Percentiles rank a stretch among this genome's conserved stretches.
These are phyloP conservation scores for Cremastobaeus sp. DNA, from an alignment of 2,888 invertebrate genomes.

Conservation along the genomic window DNA sequence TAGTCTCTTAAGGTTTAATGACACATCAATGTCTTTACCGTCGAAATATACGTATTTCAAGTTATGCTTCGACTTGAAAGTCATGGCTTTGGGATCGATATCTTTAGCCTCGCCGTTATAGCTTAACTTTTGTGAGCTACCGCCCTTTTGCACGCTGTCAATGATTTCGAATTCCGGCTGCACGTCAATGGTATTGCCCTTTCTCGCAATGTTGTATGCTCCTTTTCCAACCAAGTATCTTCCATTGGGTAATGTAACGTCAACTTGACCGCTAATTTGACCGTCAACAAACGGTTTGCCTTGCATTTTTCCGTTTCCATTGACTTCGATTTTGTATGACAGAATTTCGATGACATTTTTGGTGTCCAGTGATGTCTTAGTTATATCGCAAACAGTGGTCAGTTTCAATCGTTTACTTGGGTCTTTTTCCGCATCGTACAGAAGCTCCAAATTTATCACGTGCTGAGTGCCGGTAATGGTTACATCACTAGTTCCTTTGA, in stretches of 20 bases:
- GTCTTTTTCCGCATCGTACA: conserved; percentile 85
- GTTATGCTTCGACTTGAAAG: conserved; percentile 76
- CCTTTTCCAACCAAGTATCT: conserved; percentile 78
- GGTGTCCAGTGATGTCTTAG: conserved; percentile 80
- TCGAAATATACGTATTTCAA: conserved; percentile 78
- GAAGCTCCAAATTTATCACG: conserved; percentile 82
- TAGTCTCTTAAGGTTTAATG: conserved; percentile 75
- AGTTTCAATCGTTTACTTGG: conserved; percentile 84
- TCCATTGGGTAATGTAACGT: conserved; percentile 80
- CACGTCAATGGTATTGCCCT: conserved; percentile 63
- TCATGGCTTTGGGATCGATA: conserved; percentile 76
- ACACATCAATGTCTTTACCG: conserved; percentile 78
- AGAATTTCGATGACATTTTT: conserved; percentile 81
- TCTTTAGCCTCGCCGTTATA: conserved; percentile 76
- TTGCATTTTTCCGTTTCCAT: conserved; percentile 78
- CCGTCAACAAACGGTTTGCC: conserved; percentile 78
- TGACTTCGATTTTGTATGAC: conserved; percentile 78
- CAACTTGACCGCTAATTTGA: conserved; percentile 78
- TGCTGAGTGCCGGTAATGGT: conserved; percentile 81
- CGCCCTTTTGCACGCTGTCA: conserved; percentile 77
- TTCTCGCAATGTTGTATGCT: conserved; percentile 70
- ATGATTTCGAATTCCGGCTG: conserved; percentile 69
- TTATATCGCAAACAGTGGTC: conserved; percentile 82
- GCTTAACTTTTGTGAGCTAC: conserved; percentile 77
- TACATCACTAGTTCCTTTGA: conserved; percentile 80